Evolutionary conservation across 2,888 invertebrate genomes (phyloP).

Genomic region (Caenorhabditis parvicauda): DNA sequence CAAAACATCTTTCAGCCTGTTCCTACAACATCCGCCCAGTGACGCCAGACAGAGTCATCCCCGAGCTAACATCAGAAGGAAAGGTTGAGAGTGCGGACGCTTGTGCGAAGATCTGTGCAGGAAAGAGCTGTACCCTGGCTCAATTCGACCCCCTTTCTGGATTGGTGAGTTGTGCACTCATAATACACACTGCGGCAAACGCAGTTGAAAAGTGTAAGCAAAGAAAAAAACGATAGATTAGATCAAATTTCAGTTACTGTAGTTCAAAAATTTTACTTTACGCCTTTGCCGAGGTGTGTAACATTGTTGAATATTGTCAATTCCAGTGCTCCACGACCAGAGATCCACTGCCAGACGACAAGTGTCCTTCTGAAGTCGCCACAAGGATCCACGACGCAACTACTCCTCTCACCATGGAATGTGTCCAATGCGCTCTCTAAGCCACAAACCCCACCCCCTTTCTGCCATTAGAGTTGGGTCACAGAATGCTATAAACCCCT

Average conservation of each 20-base stretch:
- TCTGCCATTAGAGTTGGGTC: too few species aligned
- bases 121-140: slow-evolving; percentile 50
- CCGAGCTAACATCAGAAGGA: slow-evolving; percentile 41
- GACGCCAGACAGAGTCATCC: slow-evolving; percentile 39
- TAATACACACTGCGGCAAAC: neutral
- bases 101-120: slow-evolving; percentile 53
- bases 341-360: slow-evolving; percentile 16
- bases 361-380: slow-evolving; percentile 48
- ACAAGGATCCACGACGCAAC: slow-evolving; percentile 48
- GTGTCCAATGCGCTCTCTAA: slow-evolving; percentile 49
- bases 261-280: too few species aligned
- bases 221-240: neutral
- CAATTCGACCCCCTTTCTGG: slow-evolving; percentile 51
- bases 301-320: neutral
- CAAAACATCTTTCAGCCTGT: slow-evolving; percentile 55
- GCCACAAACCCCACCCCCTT: too few species aligned
- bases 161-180: slow-evolving; percentile 30
- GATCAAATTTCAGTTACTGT: neutral
- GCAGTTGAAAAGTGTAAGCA: neutral
- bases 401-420: slow-evolving; percentile 53
- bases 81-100: slow-evolving; percentile 47
- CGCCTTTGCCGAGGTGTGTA: too few species aligned
- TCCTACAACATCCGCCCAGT: slow-evolving; percentile 51
- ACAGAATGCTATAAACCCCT: too few species aligned
- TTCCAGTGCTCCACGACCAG: slow-evolving; percentile 55